phyloP scores from a whole-genome alignment of 2,797 vertebrate species.

The Danio albolineatus region DNA sequence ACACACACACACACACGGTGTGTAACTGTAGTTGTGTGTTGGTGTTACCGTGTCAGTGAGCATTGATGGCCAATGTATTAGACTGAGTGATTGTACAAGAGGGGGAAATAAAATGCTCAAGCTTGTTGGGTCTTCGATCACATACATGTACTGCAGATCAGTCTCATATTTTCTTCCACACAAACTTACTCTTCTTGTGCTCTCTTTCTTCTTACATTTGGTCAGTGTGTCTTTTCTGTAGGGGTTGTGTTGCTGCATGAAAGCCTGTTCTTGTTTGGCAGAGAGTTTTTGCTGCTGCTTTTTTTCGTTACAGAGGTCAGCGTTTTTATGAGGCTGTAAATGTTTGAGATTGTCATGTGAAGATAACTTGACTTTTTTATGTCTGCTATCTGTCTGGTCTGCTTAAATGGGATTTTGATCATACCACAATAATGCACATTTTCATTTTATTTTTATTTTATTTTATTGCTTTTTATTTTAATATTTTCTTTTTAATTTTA shows the following conservation, averaged over 20 bases:
- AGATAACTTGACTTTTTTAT: constrained; percentile 31
- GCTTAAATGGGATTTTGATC: no score
- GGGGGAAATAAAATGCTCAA: constrained; percentile 23
- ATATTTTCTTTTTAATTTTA: no score
- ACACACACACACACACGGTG: constrained; percentile 45
- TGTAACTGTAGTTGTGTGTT: constrained; percentile 69
- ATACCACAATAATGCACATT: no score
- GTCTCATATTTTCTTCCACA: constrained; percentile 7
- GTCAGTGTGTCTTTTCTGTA: not conserved
- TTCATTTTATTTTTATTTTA: no score
- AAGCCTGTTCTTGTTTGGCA: not conserved
- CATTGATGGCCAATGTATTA: constrained; percentile 67
- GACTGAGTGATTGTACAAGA: constrained; percentile 61
- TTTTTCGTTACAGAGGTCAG: not conserved
- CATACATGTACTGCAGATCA: not conserved
- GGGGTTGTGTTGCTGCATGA: no score
- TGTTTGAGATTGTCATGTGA: constrained; percentile 36
- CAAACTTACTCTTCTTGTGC: not conserved
- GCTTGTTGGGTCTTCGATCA: constrained; percentile 29
- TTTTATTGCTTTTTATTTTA: no score
- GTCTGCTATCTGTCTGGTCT: not conserved
- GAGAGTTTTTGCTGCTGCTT: not conserved
- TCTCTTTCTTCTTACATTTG: not conserved
- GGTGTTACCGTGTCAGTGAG: constrained; percentile 58
- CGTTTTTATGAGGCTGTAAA: constrained; percentile 34